These are phyloP conservation scores for Tribolium castaneum DNA, from an alignment of 1,140 invertebrate species.

Conservation along the genomic window DNA sequence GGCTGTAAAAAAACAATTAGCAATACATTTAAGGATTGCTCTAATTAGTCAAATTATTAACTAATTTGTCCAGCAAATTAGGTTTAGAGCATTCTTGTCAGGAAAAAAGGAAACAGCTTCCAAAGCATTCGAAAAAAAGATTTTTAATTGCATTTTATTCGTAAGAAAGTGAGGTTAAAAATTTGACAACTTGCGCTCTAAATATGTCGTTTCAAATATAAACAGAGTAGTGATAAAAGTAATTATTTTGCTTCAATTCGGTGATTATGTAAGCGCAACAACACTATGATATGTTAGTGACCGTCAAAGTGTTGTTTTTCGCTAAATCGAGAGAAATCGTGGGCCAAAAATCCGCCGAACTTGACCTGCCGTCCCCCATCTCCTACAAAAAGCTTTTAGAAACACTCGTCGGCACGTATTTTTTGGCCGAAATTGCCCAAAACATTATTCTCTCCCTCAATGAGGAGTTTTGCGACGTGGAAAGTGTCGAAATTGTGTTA, in stretches of 20 bases:
- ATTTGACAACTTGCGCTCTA: too few relatives aligned
- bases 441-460: conserved; percentile 84
- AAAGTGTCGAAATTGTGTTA: conserved; percentile 67
- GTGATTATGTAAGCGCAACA: conserved; percentile 1
- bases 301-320: conserved; percentile 84
- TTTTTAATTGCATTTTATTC: too few relatives aligned
- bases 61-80: too few relatives aligned
- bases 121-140: too few relatives aligned
- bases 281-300: conserved; percentile 49
- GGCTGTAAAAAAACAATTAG: too few relatives aligned
- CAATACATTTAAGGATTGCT: too few relatives aligned
- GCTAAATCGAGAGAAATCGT: conserved; percentile 86
- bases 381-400: conserved; percentile 69
- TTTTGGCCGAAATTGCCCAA: conserved; percentile 74
- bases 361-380: conserved; percentile 67
- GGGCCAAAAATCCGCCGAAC: conserved; percentile 68
- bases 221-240: background rate
- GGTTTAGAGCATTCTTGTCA: too few relatives aligned
- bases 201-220: background rate
- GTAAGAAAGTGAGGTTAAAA: too few relatives aligned
- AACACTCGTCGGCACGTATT: conserved; percentile 71
- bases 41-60: too few relatives aligned
- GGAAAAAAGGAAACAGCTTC: too few relatives aligned
- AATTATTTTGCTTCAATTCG: background rate
- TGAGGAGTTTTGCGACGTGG: conserved; percentile 75